Conservation (phyloP, 2,797 vertebrate genomes). For the Anguilla pacifica region DNA sequence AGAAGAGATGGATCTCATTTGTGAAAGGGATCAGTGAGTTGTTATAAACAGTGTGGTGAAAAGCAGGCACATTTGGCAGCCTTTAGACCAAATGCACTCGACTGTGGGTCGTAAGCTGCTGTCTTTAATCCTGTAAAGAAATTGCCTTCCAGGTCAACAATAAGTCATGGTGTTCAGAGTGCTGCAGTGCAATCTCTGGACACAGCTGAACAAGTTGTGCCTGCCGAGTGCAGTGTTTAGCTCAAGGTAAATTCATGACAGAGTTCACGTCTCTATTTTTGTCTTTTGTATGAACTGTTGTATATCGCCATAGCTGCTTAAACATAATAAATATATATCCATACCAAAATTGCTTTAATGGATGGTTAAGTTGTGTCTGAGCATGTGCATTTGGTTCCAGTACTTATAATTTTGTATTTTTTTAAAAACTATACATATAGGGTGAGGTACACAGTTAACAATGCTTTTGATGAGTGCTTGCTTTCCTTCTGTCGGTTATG, state of each 20-base stretch:
- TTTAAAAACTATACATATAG: background rate
- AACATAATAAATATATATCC: background rate
- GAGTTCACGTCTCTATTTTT: background rate
- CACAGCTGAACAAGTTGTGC: conserved; percentile 12
- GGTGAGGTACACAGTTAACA: background rate
- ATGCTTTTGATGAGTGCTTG: background rate
- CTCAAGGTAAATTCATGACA: conserved; percentile 19
- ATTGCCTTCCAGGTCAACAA: conserved; percentile 40
- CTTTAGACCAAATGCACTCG: conserved; percentile 31
- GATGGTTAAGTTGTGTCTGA: background rate
- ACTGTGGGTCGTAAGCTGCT: conserved; percentile 34
- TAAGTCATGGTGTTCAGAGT: conserved; percentile 19
- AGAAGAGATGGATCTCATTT: conserved; percentile 27
- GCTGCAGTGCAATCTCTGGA: conserved; percentile 16
- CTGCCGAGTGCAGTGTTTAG: background rate
- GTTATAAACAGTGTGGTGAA: conserved; percentile 36
- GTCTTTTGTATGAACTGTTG: background rate
- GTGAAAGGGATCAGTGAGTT: conserved; percentile 34
- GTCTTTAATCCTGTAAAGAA: conserved; percentile 36
- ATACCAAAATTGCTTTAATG: background rate
- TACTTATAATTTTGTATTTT: background rate
- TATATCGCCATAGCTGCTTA: background rate
- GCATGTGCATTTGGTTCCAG: background rate
- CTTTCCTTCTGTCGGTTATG: background rate
- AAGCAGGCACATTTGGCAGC: conserved; percentile 33